Evolutionary conservation across 1,140 invertebrate genomes (phyloP).

Genomic region (Drosophila miranda): DNA sequence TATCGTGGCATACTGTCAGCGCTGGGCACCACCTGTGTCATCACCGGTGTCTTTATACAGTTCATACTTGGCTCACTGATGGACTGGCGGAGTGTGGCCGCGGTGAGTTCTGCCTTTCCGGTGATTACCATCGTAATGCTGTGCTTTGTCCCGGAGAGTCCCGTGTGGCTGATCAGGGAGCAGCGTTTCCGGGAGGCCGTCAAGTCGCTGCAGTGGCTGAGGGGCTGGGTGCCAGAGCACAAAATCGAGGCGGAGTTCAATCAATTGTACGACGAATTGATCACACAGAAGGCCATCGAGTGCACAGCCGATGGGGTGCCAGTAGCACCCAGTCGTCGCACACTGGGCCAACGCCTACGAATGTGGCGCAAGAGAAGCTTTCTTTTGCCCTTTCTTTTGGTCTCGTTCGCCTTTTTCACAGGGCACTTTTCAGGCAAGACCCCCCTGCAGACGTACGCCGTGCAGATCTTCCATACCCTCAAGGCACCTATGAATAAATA

Average conservation of each 20-base stretch:
- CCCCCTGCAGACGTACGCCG: conserved; percentile 88
- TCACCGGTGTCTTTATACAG: conserved; percentile 87
- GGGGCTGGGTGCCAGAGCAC: conserved; percentile 86
- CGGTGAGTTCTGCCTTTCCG: conserved; percentile 87
- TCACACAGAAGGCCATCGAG: conserved; percentile 71
- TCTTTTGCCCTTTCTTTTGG: conserved; percentile 85
- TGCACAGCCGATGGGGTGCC: conserved; percentile 47
- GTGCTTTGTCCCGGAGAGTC: conserved; percentile 89
- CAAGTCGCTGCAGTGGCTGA: conserved; percentile 86
- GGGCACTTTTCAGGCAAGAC: conserved; percentile 88
- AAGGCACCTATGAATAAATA: conserved; percentile 89
- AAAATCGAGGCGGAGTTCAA: conserved; percentile 85
- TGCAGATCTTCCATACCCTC: conserved; percentile 87
- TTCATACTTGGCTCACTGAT: conserved; percentile 88
- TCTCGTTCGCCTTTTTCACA: conserved; percentile 87
- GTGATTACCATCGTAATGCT: conserved; percentile 86
- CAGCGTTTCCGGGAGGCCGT: conserved; percentile 85
- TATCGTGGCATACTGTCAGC: conserved; percentile 89
- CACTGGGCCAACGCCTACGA: conserved; percentile 43
- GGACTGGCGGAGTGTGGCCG: conserved; percentile 87
- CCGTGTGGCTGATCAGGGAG: conserved; percentile 88
- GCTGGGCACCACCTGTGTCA: conserved; percentile 88
- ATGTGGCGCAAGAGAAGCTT: conserved; percentile 83
- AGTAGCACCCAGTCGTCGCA: conserved; percentile 12
- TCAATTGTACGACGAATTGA: conserved; percentile 83